These are phyloP conservation scores for Ivindomyrus marchei DNA, from an alignment of 2,113 vertebrate genomes.

Conservation along the genomic window DNA sequence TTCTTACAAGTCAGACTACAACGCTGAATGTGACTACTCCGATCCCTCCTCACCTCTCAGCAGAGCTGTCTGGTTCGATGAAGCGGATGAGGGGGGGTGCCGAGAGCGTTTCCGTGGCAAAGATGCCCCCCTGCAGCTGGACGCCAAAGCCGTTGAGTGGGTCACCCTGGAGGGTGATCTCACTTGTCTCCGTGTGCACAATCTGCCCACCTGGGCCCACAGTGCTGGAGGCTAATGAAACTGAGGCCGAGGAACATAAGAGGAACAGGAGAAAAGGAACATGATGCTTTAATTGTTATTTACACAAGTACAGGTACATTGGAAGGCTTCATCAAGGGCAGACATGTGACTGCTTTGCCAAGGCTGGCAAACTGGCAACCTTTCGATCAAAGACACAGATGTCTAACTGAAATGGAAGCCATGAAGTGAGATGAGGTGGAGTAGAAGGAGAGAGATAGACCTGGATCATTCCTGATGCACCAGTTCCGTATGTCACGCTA, in stretches of 20 bases:
- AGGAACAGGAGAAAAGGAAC: not conserved
- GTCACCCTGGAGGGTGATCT: constrained; percentile 82
- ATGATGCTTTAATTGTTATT: not conserved
- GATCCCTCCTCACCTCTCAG: constrained; percentile 74
- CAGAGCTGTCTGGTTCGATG: constrained; percentile 94
- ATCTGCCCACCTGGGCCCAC: constrained; percentile 94
- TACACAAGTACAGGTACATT: not conserved
- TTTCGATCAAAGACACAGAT: not conserved
- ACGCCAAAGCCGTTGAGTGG: constrained; percentile 92
- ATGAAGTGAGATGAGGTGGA: not conserved
- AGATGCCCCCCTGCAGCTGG: constrained; percentile 94
- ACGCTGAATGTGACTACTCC: not conserved
- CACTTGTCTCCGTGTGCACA: constrained; percentile 85
- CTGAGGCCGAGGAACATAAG: constrained; percentile 39
- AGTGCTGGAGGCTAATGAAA: constrained; percentile 85
- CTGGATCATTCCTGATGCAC: not conserved
- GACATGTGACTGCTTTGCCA: not conserved
- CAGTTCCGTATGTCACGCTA: not conserved
- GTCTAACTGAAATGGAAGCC: not conserved
- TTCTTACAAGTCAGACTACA: not conserved
- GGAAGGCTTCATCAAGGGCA: not conserved
- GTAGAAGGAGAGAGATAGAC: not conserved
- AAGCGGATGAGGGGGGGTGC: constrained; percentile 88
- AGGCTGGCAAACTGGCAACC: not conserved
- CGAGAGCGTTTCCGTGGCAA: constrained; percentile 89